Conservation (phyloP, 2,888 invertebrate species). For the Troides aeacus region DNA sequence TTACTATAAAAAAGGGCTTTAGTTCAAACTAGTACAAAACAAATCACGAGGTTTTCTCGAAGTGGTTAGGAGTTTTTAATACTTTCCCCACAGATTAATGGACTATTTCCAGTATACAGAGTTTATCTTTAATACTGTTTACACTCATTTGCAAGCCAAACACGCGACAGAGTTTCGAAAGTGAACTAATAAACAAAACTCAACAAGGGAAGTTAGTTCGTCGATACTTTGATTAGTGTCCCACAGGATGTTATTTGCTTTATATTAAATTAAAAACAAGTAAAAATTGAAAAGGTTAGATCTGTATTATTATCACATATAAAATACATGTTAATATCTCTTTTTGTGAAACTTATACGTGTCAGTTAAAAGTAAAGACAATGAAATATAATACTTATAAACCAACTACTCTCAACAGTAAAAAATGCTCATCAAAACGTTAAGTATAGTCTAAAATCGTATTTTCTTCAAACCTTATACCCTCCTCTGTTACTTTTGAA, state of each 20-base stretch:
- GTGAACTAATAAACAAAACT: conserved; percentile 8
- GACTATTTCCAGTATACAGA: not conserved
- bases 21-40: not conserved
- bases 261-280: not conserved
- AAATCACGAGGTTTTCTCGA: not conserved
- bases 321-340: no score
- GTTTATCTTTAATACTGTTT: not conserved
- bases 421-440: no score
- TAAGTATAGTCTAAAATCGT: no score
- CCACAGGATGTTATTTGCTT: not conserved
- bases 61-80: no score
- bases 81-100: not conserved
- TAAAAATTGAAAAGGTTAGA: no score
- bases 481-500: no score
- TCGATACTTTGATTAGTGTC: not conserved
- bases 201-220: conserved; percentile 10
- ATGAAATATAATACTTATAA: no score
- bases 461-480: no score
- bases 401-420: no score
- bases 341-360: no score
- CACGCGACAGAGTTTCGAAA: conserved; percentile 8
- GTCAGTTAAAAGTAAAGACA: no score
- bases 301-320: no score
- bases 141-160: conserved; percentile 8
- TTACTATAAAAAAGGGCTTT: not conserved